Evolutionary conservation across 2,797 vertebrate genomes (phyloP).

Genomic region (Neostethus bicornis): DNA sequence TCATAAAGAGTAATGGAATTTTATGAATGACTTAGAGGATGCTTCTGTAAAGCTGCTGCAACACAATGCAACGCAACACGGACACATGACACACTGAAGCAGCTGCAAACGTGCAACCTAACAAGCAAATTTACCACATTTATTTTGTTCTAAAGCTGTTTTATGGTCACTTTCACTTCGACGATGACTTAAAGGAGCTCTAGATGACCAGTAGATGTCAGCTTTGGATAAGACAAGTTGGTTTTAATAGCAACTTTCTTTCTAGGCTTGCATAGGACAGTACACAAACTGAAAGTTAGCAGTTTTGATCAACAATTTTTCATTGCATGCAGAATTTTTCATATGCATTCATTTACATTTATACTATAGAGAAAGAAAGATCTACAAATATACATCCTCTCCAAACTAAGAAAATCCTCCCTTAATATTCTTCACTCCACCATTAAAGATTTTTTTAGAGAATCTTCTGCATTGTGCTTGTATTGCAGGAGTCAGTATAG

Average conservation of each 20-base stretch:
- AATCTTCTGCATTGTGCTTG: background rate
- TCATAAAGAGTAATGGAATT: slow-evolving; percentile 94
- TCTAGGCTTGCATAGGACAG: background rate
- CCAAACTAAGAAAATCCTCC: background rate
- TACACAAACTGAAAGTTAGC: background rate
- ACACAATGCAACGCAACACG: slow-evolving; percentile 23
- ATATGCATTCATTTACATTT: background rate
- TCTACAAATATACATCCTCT: background rate
- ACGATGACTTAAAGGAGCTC: slow-evolving; percentile 19
- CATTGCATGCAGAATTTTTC: background rate
- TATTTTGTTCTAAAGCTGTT: background rate
- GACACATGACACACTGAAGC: background rate
- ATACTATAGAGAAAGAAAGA: background rate
- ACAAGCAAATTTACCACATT: background rate
- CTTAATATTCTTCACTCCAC: background rate
- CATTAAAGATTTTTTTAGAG: slow-evolving; percentile 1
- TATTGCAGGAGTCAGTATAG: background rate
- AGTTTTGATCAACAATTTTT: background rate
- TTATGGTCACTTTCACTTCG: background rate
- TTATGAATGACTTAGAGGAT: slow-evolving; percentile 97
- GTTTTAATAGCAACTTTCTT: background rate
- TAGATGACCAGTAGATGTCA: slow-evolving; percentile 79
- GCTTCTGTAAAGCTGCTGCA: slow-evolving; percentile 80
- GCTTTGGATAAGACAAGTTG: slow-evolving; percentile 71
- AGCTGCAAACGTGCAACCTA: no score